Base-by-base conservation (phyloP, 2,888 invertebrate genomes). In the Lysandra bellargus region DNA sequence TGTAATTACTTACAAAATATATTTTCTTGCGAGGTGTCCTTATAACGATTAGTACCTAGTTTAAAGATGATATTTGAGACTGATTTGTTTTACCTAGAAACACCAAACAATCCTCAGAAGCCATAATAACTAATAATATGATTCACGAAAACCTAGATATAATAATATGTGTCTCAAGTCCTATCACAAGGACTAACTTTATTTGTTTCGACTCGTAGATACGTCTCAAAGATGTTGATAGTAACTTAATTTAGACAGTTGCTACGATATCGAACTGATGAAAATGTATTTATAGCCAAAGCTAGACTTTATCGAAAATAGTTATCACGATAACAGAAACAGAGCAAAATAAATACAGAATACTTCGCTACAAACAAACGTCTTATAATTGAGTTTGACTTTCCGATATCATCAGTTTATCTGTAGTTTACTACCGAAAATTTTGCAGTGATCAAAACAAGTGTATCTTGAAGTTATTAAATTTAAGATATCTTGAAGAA, bases 181-280 rank as follows among this genome's bases (percentile, higher is more conserved):
- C 23, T 44, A 23, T 49, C 75, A 23, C 49, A 49, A 30, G 12
- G 9, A 23, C 30, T 9, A 57, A 76, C 23, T 33, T 76, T 53
- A 76, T 76, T 57, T 57, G 33, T 76, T 76, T 81, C 82, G 82
- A 82, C 84, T 57, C 57, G 81, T 85, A 84, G 85, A 85, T 84
- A 85, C 84, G 84, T 85, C 85, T 84, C 84, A 84, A 84, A 81
- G 81, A 82, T 81, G 81, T 83, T 83, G 83, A 84, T 84, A 79
- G 82, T 81, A 84, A 82, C 82, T 85, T 85, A 84, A 85, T 84
- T 82, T 84, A 82, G 82, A 82, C 81, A 83, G 82, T 82, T 83
- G 80, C 83, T 82, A 83, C 80, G 80, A 83, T 82, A 81, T 69
- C 81, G 82, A 81, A 82, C 82, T 80, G 82, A 82, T 79, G 81